These are phyloP conservation scores for Drosophila prosaltans DNA, from an alignment of 1,140 invertebrate genomes.

Conservation along the genomic window DNA sequence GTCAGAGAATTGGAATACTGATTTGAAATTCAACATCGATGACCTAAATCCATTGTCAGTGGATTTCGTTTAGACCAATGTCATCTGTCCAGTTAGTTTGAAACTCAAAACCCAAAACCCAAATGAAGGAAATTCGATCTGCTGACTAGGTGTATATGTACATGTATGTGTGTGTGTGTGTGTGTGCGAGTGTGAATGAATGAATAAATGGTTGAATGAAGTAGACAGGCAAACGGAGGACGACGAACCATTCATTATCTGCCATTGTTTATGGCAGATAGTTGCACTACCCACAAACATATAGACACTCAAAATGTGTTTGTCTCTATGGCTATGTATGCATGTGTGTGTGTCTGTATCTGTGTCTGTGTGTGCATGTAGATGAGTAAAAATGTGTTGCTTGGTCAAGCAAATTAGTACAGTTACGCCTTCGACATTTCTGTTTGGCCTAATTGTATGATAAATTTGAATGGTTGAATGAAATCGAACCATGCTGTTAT, in stretches of 20 bases:
- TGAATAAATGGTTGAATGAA: not conserved
- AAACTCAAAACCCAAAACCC: not conserved
- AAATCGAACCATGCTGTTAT: slow-evolving; percentile 4
- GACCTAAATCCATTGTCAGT: not conserved
- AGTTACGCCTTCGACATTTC: slow-evolving; percentile 5
- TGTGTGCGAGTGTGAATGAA: not conserved
- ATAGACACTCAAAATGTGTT: no score
- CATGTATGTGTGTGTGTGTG: not conserved
- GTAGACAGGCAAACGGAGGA: not conserved
- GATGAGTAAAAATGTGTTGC: not conserved
- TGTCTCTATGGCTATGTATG: not conserved
- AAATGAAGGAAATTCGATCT: slow-evolving; percentile 5
- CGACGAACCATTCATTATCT: slow-evolving; percentile 13
- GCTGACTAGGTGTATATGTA: not conserved
- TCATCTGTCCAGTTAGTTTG: not conserved
- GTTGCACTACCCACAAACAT: not conserved
- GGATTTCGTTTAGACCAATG: not conserved
- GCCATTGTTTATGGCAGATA: slow-evolving; percentile 9
- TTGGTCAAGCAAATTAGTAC: slow-evolving; percentile 11
- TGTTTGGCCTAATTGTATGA: slow-evolving; percentile 7
- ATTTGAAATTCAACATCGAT: not conserved
- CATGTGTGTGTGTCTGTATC: not conserved
- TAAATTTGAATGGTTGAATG: slow-evolving; percentile 8
- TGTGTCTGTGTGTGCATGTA: not conserved
- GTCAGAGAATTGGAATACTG: not conserved